Base-by-base conservation (phyloP, 2,888 invertebrate genomes). In the Cylloceria caligata region DNA sequence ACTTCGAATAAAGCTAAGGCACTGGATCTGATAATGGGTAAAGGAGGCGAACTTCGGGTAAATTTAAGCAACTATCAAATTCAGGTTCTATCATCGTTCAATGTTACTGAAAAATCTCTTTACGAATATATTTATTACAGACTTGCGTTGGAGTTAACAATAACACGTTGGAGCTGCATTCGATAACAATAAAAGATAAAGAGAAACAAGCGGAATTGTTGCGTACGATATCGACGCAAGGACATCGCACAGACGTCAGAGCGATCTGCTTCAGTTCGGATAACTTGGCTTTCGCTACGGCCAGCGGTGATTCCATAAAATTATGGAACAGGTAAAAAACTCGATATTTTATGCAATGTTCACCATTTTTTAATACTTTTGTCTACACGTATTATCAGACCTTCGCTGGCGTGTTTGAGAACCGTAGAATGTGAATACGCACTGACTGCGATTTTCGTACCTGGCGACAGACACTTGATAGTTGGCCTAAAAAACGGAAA, bases 181-280 rank as follows among this genome's bases (percentile, higher is more conserved):
- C 95, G 69, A 89, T 95, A 83, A 93, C 93, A 76, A 87, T 94
- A 45, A 91, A 87, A 55, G 94, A 95, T 0, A 94, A 94, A 0
- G 93, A 94, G 87, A 86, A 92, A 24, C 95, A 96, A 93, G 93
- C 94, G 89, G 94, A 93, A 83, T 88, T 93, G 89, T 92, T 97
- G 16, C 95, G 96, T 81, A 95, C 95, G 72, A 94, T 98, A 60
- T 94, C 94, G 0, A 94, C 94, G 81, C 95, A 96, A 13, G 99
- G 99, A 0, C 99, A 99, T 93, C 96, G 97, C 76, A 96, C 96
- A 60, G 98, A 99, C 90, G 96, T 99, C 5, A 94, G 98, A 67
- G 95, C 97, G 24, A 94, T 99, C 24, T 95, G 96, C 73, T 98
- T 99, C 91, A 98, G 98, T 91, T 97, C 97, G 1, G 99, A 99